Evolutionary conservation across 2,888 invertebrate species (phyloP).

Genomic region (Ochlodes sylvanus): DNA sequence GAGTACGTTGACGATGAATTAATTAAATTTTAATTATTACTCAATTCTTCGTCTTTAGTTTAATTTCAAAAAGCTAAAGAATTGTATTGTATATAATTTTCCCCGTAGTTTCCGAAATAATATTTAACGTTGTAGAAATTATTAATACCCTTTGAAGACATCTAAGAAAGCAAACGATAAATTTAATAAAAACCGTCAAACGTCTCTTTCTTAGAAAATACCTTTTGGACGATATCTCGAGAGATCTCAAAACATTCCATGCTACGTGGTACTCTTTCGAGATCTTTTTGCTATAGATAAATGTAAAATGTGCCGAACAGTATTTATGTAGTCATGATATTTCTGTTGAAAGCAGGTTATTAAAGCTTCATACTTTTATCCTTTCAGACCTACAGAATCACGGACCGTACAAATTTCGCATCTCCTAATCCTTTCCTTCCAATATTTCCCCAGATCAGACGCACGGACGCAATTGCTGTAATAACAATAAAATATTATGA

Average conservation of each 20-base stretch:
- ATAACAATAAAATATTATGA: constrained; percentile 41
- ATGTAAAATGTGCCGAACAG: not conserved
- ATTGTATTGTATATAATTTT: too few species aligned
- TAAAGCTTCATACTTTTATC: constrained; percentile 3
- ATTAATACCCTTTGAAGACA: too few species aligned
- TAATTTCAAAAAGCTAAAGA: too few species aligned
- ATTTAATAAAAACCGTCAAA: not conserved
- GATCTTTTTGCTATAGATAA: not conserved
- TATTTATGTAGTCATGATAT: not conserved
- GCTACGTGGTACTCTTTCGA: not conserved
- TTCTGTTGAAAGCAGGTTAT: not conserved
- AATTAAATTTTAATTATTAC: too few species aligned
- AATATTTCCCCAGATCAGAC: constrained; percentile 30
- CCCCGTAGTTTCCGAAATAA: not conserved
- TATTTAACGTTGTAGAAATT: not conserved
- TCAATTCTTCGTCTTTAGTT: too few species aligned
- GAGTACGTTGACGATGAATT: too few species aligned
- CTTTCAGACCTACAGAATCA: not conserved
- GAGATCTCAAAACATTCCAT: not conserved
- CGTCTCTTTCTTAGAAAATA: not conserved
- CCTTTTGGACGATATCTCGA: constrained; percentile 7
- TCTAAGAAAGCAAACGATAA: not conserved
- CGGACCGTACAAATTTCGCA: constrained; percentile 12
- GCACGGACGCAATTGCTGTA: constrained; percentile 28
- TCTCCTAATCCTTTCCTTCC: constrained; percentile 29